phyloP scores from a whole-genome alignment of 2,888 invertebrate species.

The Tanaodytes sp. region DNA sequence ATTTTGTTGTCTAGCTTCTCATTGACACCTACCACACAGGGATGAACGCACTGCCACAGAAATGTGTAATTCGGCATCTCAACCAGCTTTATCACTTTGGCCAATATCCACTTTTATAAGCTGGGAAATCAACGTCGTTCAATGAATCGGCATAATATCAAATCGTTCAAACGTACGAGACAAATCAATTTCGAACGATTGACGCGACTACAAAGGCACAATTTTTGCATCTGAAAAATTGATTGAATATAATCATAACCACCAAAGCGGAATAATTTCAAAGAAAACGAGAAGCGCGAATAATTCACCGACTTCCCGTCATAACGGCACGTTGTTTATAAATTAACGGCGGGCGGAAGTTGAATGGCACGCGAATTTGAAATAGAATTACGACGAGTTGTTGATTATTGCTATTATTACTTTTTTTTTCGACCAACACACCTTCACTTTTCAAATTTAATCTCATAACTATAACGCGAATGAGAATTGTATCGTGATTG shows the following conservation, averaged over 20 bases:
- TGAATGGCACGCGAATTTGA: slow-evolving; percentile 33
- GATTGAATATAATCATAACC: background rate
- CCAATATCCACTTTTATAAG: slow-evolving; percentile 25
- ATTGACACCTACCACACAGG: slow-evolving; percentile 48
- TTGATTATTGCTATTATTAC: no score
- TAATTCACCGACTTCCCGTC: slow-evolving; percentile 20
- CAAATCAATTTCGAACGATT: no score
- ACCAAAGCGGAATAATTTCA: slow-evolving; percentile 6
- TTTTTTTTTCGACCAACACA: no score
- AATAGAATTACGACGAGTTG: no score
- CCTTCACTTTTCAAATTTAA: no score
- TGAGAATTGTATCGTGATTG: no score
- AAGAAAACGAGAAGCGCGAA: slow-evolving; percentile 19
- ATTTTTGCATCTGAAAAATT: background rate
- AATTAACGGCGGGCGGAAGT: slow-evolving; percentile 37
- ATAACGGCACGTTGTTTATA: slow-evolving; percentile 31
- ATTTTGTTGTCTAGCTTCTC: slow-evolving; percentile 5
- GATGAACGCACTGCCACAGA: slow-evolving; percentile 55
- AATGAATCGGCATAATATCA: slow-evolving; percentile 9
- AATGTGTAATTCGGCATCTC: slow-evolving; percentile 50
- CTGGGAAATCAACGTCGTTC: slow-evolving; percentile 25
- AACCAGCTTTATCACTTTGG: slow-evolving; percentile 28
- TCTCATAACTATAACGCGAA: no score
- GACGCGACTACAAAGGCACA: background rate
- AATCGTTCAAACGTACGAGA: background rate